These are phyloP conservation scores for Clistopyga incitator DNA, from an alignment of 2,888 invertebrate genomes.

Conservation along the genomic window DNA sequence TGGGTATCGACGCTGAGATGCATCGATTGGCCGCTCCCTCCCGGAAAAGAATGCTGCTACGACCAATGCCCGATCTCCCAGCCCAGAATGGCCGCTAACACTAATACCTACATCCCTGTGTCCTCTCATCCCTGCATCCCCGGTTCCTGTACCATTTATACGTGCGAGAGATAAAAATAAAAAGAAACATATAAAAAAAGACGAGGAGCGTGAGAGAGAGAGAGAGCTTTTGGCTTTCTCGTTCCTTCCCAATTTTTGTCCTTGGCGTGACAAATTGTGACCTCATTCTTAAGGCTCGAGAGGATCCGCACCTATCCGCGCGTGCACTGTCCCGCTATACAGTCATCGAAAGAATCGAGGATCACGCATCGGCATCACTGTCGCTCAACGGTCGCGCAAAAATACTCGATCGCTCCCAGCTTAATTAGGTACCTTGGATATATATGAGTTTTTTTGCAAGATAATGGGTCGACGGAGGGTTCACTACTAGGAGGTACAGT, in stretches of 20 bases:
- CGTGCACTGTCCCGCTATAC: conserved; percentile 45
- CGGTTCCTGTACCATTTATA: conserved; percentile 18
- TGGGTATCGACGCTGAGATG: conserved; percentile 84
- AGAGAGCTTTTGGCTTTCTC: conserved; percentile 18
- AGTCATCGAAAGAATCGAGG: conserved; percentile 7
- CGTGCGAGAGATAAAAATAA: conserved; percentile 11
- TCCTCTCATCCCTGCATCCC: conserved; percentile 42
- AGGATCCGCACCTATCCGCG: conserved; percentile 62
- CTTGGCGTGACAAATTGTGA: conserved; percentile 80
- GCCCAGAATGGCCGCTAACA: conserved; percentile 82
- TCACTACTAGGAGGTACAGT: conserved; percentile 13
- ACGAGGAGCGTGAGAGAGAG: not conserved
- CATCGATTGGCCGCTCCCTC: conserved; percentile 84
- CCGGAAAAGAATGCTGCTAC: conserved; percentile 83
- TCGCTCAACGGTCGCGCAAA: conserved; percentile 61
- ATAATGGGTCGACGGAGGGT: conserved; percentile 40
- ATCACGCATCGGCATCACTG: conserved; percentile 57
- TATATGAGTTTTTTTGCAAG: conserved; percentile 39
- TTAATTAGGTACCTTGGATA: conserved; percentile 64
- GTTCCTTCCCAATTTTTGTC: conserved; percentile 71
- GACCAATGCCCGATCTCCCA: conserved; percentile 83
- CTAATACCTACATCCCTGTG: conserved; percentile 65
- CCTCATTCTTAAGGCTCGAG: conserved; percentile 77
- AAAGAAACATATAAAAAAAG: conserved; percentile 6
- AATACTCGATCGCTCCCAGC: conserved; percentile 59